A percentile compares a stretch with the other conserved stretches of the same genome.
phyloP scores from a whole-genome alignment of 1,140 invertebrate genomes.

The Drosophila orosa region DNA sequence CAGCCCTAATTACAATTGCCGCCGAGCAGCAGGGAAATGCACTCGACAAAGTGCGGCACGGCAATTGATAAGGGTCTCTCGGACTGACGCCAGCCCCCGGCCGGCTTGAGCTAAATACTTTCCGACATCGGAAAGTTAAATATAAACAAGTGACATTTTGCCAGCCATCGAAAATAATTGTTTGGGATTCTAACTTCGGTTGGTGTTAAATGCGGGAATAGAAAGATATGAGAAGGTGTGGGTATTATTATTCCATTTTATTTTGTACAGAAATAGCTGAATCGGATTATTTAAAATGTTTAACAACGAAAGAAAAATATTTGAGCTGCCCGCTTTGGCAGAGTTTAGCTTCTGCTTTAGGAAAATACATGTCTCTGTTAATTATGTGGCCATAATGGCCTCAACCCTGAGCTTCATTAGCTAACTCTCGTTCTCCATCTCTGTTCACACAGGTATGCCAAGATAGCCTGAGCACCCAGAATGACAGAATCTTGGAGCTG shows the following conservation, averaged over 20 bases:
- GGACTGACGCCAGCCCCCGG: conserved; percentile 25
- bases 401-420: conserved; percentile 35
- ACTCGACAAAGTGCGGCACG: conserved; percentile 22
- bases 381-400: conserved; percentile 16
- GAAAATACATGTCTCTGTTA: conserved; percentile 12
- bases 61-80: conserved; percentile 60
- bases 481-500: conserved; percentile 88
- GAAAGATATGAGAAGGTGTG: background rate
- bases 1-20: conserved; percentile 53
- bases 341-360: background rate
- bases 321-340: background rate
- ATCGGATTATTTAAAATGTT: background rate
- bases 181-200: conserved; percentile 3
- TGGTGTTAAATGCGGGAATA: background rate
- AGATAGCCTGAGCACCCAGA: conserved; percentile 89
- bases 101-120: conserved; percentile 63
- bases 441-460: conserved; percentile 87
- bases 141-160: conserved; percentile 64
- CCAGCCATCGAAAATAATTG: conserved; percentile 44
- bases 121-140: conserved; percentile 41
- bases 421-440: conserved; percentile 26
- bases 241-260: background rate
- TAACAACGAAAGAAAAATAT: too few species aligned
- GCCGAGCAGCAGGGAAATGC: conserved; percentile 39
- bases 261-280: background rate